Percentiles rank a stretch among this genome's conserved stretches.
Evolutionary conservation across 1,140 invertebrate genomes (phyloP).

Genomic region (Drosophila biarmipes): DNA sequence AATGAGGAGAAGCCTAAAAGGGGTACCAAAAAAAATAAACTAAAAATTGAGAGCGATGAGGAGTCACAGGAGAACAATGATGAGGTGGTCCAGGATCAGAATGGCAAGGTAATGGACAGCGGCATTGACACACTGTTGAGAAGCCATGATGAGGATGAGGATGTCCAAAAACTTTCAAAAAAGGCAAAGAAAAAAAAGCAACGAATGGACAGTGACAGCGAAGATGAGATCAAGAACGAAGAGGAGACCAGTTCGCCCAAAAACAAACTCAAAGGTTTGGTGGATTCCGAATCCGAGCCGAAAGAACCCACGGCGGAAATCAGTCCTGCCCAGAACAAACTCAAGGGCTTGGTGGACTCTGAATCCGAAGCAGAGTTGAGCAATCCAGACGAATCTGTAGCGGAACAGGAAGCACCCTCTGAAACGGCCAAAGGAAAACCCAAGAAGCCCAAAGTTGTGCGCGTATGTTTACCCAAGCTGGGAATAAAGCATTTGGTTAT

Average conservation of each 20-base stretch:
- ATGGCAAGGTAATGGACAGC: background rate
- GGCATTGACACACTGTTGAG: background rate
- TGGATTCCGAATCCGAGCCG: constrained; percentile 53
- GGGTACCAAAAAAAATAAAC: constrained; percentile 16
- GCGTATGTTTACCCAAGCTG: constrained; percentile 34
- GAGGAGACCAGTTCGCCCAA: constrained; percentile 1
- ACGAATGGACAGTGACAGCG: constrained; percentile 33
- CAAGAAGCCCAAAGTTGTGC: constrained; percentile 45
- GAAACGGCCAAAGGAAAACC: constrained; percentile 18
- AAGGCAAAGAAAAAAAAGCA: constrained; percentile 46
- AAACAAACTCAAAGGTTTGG: constrained; percentile 53
- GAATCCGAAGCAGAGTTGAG: constrained; percentile 58
- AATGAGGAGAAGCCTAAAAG: background rate
- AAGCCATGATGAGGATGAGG: background rate
- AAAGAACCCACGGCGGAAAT: background rate
- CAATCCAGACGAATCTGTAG: constrained; percentile 27
- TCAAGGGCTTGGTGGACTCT: constrained; percentile 59
- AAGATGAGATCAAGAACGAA: constrained; percentile 12
- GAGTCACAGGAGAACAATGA: background rate
- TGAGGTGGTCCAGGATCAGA: background rate
- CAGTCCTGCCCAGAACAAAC: constrained; percentile 32
- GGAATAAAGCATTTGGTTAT: background rate
- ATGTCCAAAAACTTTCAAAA: constrained; percentile 14
- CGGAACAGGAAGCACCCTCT: constrained; percentile 22
- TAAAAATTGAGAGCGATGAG: constrained; percentile 22